These are phyloP conservation scores for Leptinotarsa tumamoca DNA, from an alignment of 2,888 invertebrate species.

Conservation along the genomic window DNA sequence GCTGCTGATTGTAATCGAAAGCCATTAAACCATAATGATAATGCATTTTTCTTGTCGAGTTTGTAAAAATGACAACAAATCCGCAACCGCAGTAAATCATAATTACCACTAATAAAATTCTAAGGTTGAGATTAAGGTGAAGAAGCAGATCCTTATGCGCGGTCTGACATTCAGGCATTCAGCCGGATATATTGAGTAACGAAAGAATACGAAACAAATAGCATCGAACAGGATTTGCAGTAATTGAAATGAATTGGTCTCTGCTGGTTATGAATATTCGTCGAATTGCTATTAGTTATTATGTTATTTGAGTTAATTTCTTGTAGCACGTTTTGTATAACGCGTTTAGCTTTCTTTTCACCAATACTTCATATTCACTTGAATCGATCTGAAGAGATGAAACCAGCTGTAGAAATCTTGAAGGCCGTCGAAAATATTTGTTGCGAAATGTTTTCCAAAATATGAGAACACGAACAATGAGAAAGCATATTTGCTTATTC, in stretches of 20 bases:
- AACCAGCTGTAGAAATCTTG: too few species aligned
- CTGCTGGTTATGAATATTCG: not conserved
- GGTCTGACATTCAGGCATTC: slow-evolving; percentile 38
- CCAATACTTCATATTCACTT: too few species aligned
- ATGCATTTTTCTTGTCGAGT: slow-evolving; percentile 29
- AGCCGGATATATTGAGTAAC: slow-evolving; percentile 29
- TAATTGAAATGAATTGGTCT: slow-evolving; percentile 15
- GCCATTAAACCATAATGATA: slow-evolving; percentile 15
- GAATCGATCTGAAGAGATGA: too few species aligned
- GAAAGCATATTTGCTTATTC: too few species aligned
- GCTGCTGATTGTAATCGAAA: slow-evolving; percentile 2
- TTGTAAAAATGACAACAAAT: slow-evolving; percentile 19
- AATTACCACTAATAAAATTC: slow-evolving; percentile 14
- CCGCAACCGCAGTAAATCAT: slow-evolving; percentile 17
- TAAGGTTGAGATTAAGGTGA: slow-evolving; percentile 33
- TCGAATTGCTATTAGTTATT: not conserved
- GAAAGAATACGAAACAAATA: slow-evolving; percentile 17
- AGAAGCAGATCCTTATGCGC: slow-evolving; percentile 32
- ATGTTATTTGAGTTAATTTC: not conserved
- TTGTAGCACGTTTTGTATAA: not conserved
- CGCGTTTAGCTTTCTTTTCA: not conserved
- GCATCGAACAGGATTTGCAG: slow-evolving; percentile 27
- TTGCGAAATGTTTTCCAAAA: too few species aligned
- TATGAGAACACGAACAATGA: too few species aligned
- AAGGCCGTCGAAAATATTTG: too few species aligned